Percentiles rank a stretch among this genome's conserved stretches.
phyloP scores from a whole-genome alignment of 2,797 vertebrate species.

The Mus minutoides region DNA sequence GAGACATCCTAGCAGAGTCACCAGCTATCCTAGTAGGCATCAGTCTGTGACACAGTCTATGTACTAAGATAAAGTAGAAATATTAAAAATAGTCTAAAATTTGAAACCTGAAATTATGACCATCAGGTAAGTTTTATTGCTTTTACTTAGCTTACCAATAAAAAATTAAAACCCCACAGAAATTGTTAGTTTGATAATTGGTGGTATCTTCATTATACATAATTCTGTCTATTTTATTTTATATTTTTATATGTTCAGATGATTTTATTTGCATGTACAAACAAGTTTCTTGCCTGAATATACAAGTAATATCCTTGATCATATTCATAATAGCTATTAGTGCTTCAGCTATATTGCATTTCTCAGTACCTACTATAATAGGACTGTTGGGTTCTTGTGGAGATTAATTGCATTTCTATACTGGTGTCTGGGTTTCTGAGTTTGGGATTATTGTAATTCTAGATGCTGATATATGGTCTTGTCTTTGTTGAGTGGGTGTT shows the following conservation, averaged over 20 bases:
- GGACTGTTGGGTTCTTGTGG: background rate
- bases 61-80: background rate
- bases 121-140: background rate
- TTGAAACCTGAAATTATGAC: background rate
- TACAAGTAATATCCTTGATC: background rate
- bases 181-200: background rate
- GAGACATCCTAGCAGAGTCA: background rate
- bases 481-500: background rate
- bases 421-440: background rate
- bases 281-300: no score
- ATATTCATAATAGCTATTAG: background rate
- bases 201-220: background rate
- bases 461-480: background rate
- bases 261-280: background rate
- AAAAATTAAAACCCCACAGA: background rate
- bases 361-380: background rate
- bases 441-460: background rate
- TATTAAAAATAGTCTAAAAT: background rate
- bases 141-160: background rate
- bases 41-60: background rate
- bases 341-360: background rate
- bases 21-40: background rate
- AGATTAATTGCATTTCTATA: background rate
- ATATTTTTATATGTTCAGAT: background rate
- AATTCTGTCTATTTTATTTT: background rate